These are phyloP conservation scores for Hyaena hyaena DNA, from an alignment of 2,113 vertebrate species.

Conservation along the genomic window DNA sequence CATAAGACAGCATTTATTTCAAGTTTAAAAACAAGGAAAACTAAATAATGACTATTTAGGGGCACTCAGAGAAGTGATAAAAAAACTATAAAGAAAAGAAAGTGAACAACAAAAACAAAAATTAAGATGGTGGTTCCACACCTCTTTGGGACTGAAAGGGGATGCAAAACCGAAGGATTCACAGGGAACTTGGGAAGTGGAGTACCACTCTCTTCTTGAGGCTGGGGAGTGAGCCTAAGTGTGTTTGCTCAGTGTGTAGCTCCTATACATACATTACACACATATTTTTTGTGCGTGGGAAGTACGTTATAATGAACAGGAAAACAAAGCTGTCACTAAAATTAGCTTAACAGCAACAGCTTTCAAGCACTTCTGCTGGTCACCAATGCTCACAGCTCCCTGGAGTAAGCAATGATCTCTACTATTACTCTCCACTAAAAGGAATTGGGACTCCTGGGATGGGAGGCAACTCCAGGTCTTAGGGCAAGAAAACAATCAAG, in stretches of 20 bases:
- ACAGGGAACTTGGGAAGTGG: not conserved
- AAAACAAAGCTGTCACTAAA: not conserved
- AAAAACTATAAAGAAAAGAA: constrained; percentile 15
- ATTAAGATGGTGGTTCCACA: not conserved
- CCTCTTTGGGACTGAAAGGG: not conserved
- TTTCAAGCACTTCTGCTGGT: not conserved
- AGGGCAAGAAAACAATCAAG: not conserved
- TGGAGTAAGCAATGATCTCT: not conserved
- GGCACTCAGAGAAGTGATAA: not conserved
- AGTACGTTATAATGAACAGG: not conserved
- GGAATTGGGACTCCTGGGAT: not conserved
- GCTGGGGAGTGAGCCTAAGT: not conserved
- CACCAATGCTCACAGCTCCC: not conserved
- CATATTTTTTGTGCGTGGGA: not conserved
- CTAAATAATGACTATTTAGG: not conserved
- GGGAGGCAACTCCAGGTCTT: not conserved
- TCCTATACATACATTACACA: not conserved
- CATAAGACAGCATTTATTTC: not conserved
- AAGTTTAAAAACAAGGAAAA: constrained; percentile 2
- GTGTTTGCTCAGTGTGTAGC: not conserved
- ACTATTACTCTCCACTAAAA: not conserved
- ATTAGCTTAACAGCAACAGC: not conserved
- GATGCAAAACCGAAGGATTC: not conserved
- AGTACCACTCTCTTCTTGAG: not conserved
- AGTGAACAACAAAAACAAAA: constrained; percentile 4